These are phyloP conservation scores for Coilia nasus DNA, from an alignment of 2,797 vertebrate genomes.

Conservation along the genomic window DNA sequence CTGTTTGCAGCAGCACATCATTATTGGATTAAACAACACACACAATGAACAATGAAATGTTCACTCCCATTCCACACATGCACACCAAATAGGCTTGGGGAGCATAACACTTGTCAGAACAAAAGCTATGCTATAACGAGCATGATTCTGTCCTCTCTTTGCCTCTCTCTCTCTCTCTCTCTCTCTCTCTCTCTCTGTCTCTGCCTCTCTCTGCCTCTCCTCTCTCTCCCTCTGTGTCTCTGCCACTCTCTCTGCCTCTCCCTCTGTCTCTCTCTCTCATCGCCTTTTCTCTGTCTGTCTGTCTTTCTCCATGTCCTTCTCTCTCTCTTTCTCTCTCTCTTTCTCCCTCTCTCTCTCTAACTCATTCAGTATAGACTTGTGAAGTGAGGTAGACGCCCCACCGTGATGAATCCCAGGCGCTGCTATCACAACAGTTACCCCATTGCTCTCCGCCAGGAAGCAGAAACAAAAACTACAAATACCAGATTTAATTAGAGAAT, in stretches of 20 bases:
- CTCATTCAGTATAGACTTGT: background rate
- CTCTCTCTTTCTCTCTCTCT: background rate
- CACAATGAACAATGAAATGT: slow-evolving; percentile 91
- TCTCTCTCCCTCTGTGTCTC: too few species aligned
- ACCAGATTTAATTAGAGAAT: background rate
- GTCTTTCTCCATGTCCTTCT: background rate
- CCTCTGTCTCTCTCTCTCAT: too few species aligned
- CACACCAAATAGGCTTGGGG: slow-evolving; percentile 69
- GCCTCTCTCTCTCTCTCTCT: too few species aligned
- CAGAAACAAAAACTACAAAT: background rate
- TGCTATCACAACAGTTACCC: too few species aligned
- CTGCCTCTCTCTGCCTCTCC: too few species aligned
- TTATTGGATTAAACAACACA: slow-evolving; percentile 96
- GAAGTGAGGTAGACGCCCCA: background rate
- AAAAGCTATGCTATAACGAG: slow-evolving; percentile 69
- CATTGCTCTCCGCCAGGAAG: too few species aligned
- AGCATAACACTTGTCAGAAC: slow-evolving; percentile 68
- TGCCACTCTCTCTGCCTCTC: too few species aligned
- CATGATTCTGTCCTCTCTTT: slow-evolving; percentile 51
- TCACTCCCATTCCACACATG: slow-evolving; percentile 84
- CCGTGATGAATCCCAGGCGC: background rate
- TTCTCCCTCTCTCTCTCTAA: background rate
- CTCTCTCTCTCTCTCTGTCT: too few species aligned
- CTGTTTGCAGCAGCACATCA: slow-evolving; percentile 91
- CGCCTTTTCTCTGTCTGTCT: too few species aligned